Evolutionary conservation across 2,797 vertebrate species (phyloP), one percentile per base, ranked within the genome.

Genomic region (Australoheros facetus): DNA sequence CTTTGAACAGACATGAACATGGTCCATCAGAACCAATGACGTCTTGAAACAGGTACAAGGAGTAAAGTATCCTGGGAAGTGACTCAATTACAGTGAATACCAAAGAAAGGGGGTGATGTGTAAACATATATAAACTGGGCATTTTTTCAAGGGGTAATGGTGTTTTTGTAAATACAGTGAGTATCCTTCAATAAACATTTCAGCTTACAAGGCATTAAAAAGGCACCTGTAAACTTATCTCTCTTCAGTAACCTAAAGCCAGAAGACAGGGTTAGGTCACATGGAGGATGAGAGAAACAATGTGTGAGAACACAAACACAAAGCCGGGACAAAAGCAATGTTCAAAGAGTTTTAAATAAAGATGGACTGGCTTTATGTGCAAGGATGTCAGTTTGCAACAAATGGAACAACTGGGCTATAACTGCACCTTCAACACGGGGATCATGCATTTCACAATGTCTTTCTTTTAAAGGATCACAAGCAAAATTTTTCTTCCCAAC

Each of bases 231-330:
- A 82, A 89, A 84, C 91, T 87, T 85, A 90, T 87, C 86, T 39
- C 87, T 87, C 64, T 60, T 81, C 71, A 21, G 74, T 76, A 86
- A 91, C 92, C 91, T 92, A 87, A 86, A 91, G 83, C 91, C 91
- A 88, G 77, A 85, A 87, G 60, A 86, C 28, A 89, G 86, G 62
- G 89, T 91, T 91, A 89, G 88, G 88, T 91, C 89, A 92, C 87
- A 86, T 87, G 87, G 71, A 85, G 75, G 86, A 91, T 88, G 91
- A 92, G 73, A 77, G 69, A 75, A 80, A 81, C 23, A 53, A 60
- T 34, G 75, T 53, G 62, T 74, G 77, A 73, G 45, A 75, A 80
- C 55, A 86, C 81, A 83, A 82, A 86, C 62, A 73, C 64, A 69
- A 69, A 76, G 77, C 72, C 56, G 81, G 75, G 72, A 88, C 80